Percentiles rank a stretch among this genome's conserved stretches.
phyloP scores from a whole-genome alignment of 2,113 vertebrate species.

The Xiphophorus hellerii region DNA sequence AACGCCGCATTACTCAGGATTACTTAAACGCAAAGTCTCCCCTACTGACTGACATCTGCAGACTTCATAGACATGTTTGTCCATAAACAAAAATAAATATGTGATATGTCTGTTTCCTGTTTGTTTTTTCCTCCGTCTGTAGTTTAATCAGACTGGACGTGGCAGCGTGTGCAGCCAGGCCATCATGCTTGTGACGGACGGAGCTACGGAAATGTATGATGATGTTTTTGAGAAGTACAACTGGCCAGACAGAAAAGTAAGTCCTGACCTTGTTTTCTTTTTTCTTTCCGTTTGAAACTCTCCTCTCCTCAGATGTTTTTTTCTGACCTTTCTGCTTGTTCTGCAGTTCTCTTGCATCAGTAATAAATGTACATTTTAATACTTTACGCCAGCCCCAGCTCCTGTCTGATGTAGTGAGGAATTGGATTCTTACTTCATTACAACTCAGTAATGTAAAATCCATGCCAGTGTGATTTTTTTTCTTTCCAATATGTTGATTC shows the following conservation, averaged over 20 bases:
- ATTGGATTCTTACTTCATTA: conserved; percentile 59
- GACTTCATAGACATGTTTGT: conserved; percentile 9
- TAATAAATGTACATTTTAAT: conserved; percentile 36
- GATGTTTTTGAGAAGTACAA: conserved; percentile 95
- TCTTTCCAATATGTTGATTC: conserved; percentile 45
- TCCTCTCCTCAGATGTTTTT: conserved; percentile 1
- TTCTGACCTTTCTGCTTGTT: conserved; percentile 23
- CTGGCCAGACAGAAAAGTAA: conserved; percentile 96
- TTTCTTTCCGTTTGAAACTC: not conserved
- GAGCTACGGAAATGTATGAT: conserved; percentile 93
- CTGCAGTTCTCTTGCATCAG: conserved; percentile 33
- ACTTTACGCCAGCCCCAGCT: conserved; percentile 19
- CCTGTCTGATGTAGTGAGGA: conserved; percentile 58
- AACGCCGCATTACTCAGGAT: conserved; percentile 20
- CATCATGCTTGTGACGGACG: conserved; percentile 97
- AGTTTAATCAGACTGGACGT: conserved; percentile 97
- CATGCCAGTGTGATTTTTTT: conserved; percentile 31
- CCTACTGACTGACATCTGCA: conserved; percentile 17
- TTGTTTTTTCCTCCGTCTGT: conserved; percentile 10
- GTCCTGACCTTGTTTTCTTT: conserved; percentile 27
- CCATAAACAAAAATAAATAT: not conserved
- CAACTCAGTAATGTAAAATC: conserved; percentile 37
- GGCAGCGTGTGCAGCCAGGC: conserved; percentile 97
- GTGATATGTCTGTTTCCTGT: not conserved
- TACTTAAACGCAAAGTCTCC: conserved; percentile 35